phyloP scores from a whole-genome alignment of 2,888 invertebrate species.

The Drosophila recens region DNA sequence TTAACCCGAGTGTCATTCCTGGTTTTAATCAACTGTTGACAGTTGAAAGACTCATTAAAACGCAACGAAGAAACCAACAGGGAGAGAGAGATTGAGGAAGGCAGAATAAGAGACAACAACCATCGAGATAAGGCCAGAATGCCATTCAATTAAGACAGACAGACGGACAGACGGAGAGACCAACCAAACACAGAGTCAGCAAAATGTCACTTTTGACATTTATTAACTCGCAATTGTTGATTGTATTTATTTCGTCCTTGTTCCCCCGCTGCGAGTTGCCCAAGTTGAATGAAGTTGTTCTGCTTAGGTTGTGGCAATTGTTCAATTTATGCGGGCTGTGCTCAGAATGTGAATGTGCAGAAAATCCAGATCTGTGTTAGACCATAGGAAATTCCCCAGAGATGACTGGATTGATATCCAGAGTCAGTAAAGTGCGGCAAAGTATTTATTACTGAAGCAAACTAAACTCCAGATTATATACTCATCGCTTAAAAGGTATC shows the following conservation, averaged over 20 bases:
- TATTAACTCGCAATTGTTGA: constrained; percentile 73
- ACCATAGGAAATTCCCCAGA: neutral
- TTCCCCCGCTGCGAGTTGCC: constrained; percentile 1
- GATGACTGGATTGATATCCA: neutral
- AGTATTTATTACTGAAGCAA: neutral
- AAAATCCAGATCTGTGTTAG: constrained; percentile 7
- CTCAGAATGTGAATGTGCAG: constrained; percentile 30
- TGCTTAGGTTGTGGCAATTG: constrained; percentile 39
- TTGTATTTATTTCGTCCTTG: constrained; percentile 31
- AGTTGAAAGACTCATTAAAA: constrained; percentile 69
- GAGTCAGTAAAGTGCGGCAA: neutral
- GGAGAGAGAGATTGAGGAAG: constrained; percentile 1
- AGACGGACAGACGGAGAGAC: constrained; percentile 30
- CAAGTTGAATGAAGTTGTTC: constrained; percentile 23
- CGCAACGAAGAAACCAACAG: constrained; percentile 17
- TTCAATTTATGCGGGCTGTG: constrained; percentile 50
- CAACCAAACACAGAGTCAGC: constrained; percentile 35
- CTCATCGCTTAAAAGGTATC: neutral
- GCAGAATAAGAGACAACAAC: constrained; percentile 28
- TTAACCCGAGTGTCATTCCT: constrained; percentile 30
- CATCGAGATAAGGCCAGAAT: constrained; percentile 62
- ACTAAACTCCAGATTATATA: neutral
- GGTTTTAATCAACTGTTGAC: constrained; percentile 69
- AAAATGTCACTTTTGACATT: constrained; percentile 72
- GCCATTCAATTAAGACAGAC: constrained; percentile 69